A percentile compares a stretch with the other conserved stretches of the same genome.
Evolutionary conservation across 1,140 invertebrate species (phyloP).

Genomic region (Zaprionus gabonicus): DNA sequence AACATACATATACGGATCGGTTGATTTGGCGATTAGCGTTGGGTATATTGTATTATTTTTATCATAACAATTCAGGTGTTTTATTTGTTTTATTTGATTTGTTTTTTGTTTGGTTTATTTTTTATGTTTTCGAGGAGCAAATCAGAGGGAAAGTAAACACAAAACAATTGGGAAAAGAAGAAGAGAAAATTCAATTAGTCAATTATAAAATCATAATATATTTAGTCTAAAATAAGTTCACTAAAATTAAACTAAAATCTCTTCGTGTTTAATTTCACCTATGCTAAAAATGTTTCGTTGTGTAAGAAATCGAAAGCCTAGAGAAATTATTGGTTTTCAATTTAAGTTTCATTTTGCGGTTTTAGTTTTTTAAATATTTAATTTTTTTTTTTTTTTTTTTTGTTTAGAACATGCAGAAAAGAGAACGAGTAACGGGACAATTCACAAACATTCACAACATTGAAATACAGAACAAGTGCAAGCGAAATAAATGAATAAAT

Average conservation of each 20-base stretch:
- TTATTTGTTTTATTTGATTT: slow-evolving; percentile 25
- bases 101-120: slow-evolving; percentile 20
- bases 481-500: slow-evolving; percentile 19
- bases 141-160: slow-evolving; percentile 41
- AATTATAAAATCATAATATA: slow-evolving; percentile 44
- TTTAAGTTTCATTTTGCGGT: slow-evolving; percentile 7
- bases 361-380: slow-evolving; percentile 8
- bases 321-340: slow-evolving; percentile 20
- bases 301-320: slow-evolving; percentile 22
- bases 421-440: slow-evolving; percentile 19
- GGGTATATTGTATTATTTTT: slow-evolving; percentile 41
- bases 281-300: slow-evolving; percentile 11
- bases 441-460: slow-evolving; percentile 43
- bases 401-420: slow-evolving; percentile 27
- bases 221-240: slow-evolving; percentile 30
- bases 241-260: slow-evolving; percentile 47
- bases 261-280: slow-evolving; percentile 18
- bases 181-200: slow-evolving; percentile 42
- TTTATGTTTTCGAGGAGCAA: slow-evolving; percentile 45
- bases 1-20: slow-evolving; percentile 56
- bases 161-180: slow-evolving; percentile 46
- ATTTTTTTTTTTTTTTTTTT: neutral
- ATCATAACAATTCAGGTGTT: slow-evolving; percentile 26
- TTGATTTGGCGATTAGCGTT: slow-evolving; percentile 55
- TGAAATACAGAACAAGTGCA: slow-evolving; percentile 37